phyloP scores from a whole-genome alignment of 2,888 invertebrate genomes.

The Sycophila texana region DNA sequence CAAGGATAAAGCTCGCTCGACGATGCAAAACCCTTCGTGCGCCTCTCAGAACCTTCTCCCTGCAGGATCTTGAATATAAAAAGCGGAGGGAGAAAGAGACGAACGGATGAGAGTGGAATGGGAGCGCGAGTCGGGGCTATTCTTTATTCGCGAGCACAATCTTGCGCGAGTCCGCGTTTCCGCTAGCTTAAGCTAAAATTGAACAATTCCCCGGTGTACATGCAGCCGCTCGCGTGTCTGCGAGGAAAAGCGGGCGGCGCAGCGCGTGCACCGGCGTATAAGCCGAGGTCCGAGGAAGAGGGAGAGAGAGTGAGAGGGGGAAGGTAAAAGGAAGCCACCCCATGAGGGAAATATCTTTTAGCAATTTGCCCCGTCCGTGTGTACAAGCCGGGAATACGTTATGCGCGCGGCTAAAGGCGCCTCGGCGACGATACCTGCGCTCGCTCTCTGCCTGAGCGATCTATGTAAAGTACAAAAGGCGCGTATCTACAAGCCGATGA shows the following conservation, averaged over 20 bases:
- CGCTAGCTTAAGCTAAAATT: conserved; percentile 67
- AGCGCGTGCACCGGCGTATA: neutral
- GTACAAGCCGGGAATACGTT: neutral
- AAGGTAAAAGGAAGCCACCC: conserved; percentile 56
- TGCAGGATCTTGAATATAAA: conserved; percentile 18
- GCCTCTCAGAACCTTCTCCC: neutral
- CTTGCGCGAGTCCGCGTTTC: conserved; percentile 48
- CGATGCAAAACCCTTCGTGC: conserved; percentile 30
- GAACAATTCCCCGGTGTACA: conserved; percentile 67
- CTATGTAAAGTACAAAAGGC: conserved; percentile 35
- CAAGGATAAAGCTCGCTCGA: conserved; percentile 35
- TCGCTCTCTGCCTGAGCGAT: neutral
- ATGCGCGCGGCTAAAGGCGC: neutral
- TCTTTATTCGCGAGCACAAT: conserved; percentile 45
- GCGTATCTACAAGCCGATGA: neutral
- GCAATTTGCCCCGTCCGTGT: conserved; percentile 63
- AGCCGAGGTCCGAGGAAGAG: conserved; percentile 56
- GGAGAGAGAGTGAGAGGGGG: no score
- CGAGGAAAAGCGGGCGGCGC: conserved; percentile 22
- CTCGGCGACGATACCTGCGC: neutral
- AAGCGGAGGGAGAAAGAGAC: neutral
- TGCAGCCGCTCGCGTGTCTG: neutral
- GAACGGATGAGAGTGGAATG: neutral
- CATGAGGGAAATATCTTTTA: conserved; percentile 69
- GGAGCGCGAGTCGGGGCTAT: conserved; percentile 2